These are phyloP conservation scores for Drosophila virilis DNA, from an alignment of 1,140 invertebrate genomes.

Conservation along the genomic window DNA sequence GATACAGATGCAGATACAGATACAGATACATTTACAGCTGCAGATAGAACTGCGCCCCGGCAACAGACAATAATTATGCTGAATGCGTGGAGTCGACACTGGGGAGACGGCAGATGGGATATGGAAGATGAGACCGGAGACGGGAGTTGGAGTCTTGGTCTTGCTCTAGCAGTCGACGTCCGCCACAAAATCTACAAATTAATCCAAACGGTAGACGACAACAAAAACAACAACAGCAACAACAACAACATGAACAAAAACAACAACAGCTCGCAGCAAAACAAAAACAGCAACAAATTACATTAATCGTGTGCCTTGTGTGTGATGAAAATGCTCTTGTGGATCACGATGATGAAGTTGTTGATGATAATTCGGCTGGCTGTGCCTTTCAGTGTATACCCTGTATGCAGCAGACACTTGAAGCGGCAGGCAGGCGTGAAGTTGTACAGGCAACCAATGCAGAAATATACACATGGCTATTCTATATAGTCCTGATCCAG, in stretches of 20 bases:
- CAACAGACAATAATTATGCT: slow-evolving; percentile 54
- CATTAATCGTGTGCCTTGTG: slow-evolving; percentile 61
- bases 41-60: slow-evolving; percentile 6
- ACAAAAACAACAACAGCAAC: slow-evolving; percentile 33
- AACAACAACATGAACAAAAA: background rate
- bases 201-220: slow-evolving; percentile 74
- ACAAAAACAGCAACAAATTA: slow-evolving; percentile 62
- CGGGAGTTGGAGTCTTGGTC: background rate
- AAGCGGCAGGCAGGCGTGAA: background rate
- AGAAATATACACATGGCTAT: no score
- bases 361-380: slow-evolving; percentile 22
- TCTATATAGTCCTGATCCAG: no score
- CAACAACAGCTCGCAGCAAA: slow-evolving; percentile 30
- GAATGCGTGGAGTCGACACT: slow-evolving; percentile 6
- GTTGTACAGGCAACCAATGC: no score
- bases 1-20: background rate
- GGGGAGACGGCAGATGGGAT: slow-evolving; percentile 10
- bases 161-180: slow-evolving; percentile 14
- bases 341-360: slow-evolving; percentile 21
- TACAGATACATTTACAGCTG: slow-evolving; percentile 19
- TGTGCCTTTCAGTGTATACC: slow-evolving; percentile 1
- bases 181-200: slow-evolving; percentile 67
- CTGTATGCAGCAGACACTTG: background rate
- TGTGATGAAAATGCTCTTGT: slow-evolving; percentile 16
- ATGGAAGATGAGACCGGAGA: slow-evolving; percentile 1